These are phyloP conservation scores for Callithrix jacchus DNA, from an alignment of 2,113 vertebrate species.

Conservation along the genomic window DNA sequence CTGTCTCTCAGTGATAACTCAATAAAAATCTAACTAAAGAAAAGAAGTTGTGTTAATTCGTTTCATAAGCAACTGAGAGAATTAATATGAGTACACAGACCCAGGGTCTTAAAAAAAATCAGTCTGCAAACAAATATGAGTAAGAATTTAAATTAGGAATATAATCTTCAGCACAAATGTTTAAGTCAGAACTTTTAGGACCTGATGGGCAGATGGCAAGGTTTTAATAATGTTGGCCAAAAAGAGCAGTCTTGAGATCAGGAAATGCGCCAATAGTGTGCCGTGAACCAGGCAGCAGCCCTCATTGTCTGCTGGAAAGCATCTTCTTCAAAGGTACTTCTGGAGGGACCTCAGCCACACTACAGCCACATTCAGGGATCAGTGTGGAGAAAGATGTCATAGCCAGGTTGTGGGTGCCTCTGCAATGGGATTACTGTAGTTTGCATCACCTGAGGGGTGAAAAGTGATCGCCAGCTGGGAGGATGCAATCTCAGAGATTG, in stretches of 20 bases:
- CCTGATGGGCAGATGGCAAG: background rate
- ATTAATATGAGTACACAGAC: background rate
- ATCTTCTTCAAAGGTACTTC: background rate
- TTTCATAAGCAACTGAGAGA: background rate
- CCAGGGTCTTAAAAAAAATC: background rate
- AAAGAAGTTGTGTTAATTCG: background rate
- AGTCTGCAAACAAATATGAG: background rate
- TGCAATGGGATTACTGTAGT: background rate
- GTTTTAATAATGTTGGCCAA: background rate
- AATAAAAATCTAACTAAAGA: background rate
- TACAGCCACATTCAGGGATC: background rate
- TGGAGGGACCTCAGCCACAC: background rate
- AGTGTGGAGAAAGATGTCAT: background rate
- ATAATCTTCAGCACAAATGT: background rate
- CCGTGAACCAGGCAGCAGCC: background rate
- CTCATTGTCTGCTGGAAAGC: background rate
- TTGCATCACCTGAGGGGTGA: background rate
- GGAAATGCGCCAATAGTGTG: background rate
- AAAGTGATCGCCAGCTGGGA: background rate
- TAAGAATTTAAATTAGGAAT: background rate
- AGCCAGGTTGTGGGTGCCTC: rapidly evolving
- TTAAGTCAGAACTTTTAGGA: background rate
- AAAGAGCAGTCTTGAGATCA: background rate
- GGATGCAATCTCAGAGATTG: background rate
- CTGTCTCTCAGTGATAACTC: background rate